Conservation (phyloP, 2,888 invertebrate species). For the Cepaea hortensis region DNA sequence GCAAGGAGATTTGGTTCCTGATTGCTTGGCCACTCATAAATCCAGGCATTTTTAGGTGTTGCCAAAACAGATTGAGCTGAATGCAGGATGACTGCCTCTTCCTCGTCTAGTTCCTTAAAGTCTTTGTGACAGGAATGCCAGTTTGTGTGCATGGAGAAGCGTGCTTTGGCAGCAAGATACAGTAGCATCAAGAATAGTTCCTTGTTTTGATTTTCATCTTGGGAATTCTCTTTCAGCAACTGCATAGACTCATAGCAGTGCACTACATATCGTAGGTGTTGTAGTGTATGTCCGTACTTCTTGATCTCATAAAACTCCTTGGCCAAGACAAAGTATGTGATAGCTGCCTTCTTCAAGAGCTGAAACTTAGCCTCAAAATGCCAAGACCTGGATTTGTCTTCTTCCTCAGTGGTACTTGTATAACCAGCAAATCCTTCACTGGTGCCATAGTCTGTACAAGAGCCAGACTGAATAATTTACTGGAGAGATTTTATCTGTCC, state of each 20-base stretch:
- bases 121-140: constrained; percentile 80
- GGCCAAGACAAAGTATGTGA: constrained; percentile 87
- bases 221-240: neutral
- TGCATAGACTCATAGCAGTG: constrained; percentile 62
- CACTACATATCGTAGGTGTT: constrained; percentile 68
- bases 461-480: neutral
- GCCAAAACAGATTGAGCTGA: constrained; percentile 68
- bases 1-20: constrained; percentile 33
- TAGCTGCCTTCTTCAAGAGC: constrained; percentile 88
- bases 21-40: constrained; percentile 46
- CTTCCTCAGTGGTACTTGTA: constrained; percentile 16
- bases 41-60: constrained; percentile 50
- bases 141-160: constrained; percentile 82
- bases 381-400: constrained; percentile 53
- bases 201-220: constrained; percentile 56
- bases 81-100: constrained; percentile 63
- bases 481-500: neutral
- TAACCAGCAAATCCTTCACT: constrained; percentile 2
- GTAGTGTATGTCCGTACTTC: constrained; percentile 78
- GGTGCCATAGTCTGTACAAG: neutral
- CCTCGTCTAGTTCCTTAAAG: constrained; percentile 80
- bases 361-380: constrained; percentile 80
- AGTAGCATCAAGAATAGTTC: constrained; percentile 84
- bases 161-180: constrained; percentile 89
- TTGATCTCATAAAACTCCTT: constrained; percentile 84